Conservation (phyloP, 2,113 vertebrate genomes). For the Prunella himalayana region DNA sequence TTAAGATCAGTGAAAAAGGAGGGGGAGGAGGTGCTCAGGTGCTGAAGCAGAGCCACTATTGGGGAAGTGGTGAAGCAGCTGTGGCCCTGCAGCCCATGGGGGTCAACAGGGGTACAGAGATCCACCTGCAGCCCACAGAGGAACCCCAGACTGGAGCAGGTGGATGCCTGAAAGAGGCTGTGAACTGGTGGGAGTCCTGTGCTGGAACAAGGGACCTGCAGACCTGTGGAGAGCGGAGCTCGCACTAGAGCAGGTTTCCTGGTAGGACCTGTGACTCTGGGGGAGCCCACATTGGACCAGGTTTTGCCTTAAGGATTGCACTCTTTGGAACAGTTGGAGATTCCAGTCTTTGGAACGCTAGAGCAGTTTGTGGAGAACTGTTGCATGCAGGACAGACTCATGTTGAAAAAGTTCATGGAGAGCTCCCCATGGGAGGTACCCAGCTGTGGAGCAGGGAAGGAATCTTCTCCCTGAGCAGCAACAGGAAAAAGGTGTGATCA, state of each 20-base stretch:
- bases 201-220: background rate
- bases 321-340: background rate
- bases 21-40: background rate
- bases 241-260: background rate
- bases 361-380: background rate
- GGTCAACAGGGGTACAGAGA: background rate
- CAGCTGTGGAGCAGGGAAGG: background rate
- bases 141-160: background rate
- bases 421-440: background rate
- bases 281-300: background rate
- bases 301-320: background rate
- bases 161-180: background rate
- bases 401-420: background rate
- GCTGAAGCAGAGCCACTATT: background rate
- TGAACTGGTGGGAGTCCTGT: background rate
- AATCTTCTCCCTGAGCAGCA: background rate
- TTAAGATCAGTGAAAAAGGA: background rate
- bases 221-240: background rate
- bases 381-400: accelerated
- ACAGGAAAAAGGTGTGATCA: background rate
- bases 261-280: background rate
- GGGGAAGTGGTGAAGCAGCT: background rate
- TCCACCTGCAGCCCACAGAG: background rate
- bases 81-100: background rate
- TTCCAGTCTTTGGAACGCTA: too few species aligned